Percentiles rank a stretch among this genome's conserved stretches.
These are phyloP conservation scores for Chrysochloris asiatica DNA, from an alignment of 2,113 vertebrate species.

Conservation along the genomic window DNA sequence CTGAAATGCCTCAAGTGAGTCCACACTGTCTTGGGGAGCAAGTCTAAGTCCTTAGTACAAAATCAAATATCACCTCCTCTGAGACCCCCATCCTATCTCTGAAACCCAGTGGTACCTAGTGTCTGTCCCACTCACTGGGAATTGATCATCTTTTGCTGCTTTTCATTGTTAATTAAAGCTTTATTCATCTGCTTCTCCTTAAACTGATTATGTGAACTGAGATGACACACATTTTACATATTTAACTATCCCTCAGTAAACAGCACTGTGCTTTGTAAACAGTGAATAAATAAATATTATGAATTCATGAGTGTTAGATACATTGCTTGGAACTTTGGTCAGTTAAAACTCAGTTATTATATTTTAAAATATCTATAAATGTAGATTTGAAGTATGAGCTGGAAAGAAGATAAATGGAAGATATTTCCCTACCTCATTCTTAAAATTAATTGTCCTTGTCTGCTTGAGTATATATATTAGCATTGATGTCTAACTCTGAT, in stretches of 20 bases:
- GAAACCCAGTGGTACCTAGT: not conserved
- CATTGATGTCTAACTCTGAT: not conserved
- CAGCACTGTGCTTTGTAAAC: not conserved
- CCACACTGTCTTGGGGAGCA: not conserved
- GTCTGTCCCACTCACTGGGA: not conserved
- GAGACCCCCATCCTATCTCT: not conserved
- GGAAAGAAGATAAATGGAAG: conserved; percentile 52
- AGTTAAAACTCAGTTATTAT: not conserved
- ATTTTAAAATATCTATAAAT: conserved; percentile 43
- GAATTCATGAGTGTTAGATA: conserved; percentile 1
- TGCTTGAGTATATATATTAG: not conserved
- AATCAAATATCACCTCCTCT: not conserved
- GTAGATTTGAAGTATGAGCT: conserved; percentile 26
- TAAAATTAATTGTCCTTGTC: conserved; percentile 34
- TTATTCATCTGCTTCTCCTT: not conserved
- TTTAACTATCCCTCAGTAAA: not conserved
- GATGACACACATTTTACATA: not conserved
- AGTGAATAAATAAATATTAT: conserved; percentile 11
- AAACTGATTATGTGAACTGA: not conserved
- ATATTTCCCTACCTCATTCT: not conserved
- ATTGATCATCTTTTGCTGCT: not conserved
- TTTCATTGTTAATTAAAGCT: not conserved
- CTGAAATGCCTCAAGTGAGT: not conserved
- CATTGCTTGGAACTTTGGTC: conserved; percentile 21
- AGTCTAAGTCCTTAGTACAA: not conserved